Evolutionary conservation across 2,888 invertebrate species (phyloP).

Genomic region (Phengaris arion): DNA sequence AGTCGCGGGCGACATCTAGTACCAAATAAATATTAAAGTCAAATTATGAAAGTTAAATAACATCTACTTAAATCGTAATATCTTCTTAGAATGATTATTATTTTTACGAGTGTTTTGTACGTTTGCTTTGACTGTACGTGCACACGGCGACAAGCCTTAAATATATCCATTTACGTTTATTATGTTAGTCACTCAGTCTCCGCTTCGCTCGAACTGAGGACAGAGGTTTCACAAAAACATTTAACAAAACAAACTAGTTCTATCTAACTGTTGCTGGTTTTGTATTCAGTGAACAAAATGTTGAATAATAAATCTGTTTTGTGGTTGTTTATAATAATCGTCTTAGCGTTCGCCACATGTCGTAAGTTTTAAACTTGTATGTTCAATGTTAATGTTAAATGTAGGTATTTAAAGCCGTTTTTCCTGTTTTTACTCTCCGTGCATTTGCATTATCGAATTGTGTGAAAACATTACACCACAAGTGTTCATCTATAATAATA

Average conservation of each 20-base stretch:
- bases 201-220: constrained; percentile 23
- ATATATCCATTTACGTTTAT: constrained; percentile 13
- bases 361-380: constrained; percentile 27
- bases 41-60: too few species aligned
- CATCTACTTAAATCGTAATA: neutral
- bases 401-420: constrained; percentile 27
- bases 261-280: neutral
- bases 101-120: neutral
- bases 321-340: constrained; percentile 27
- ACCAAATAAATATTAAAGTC: too few species aligned
- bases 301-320: neutral
- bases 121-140: constrained; percentile 20
- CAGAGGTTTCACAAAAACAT: constrained; percentile 9
- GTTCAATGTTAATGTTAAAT: constrained; percentile 26
- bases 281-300: constrained; percentile 21
- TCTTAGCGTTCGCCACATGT: neutral
- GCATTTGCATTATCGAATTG: constrained; percentile 19
- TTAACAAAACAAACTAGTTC: constrained; percentile 17
- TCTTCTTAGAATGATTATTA: neutral
- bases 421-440: constrained; percentile 27
- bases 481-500: neutral
- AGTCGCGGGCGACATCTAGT: too few species aligned
- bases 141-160: constrained; percentile 5
- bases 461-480: constrained; percentile 17
- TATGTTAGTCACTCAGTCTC: constrained; percentile 24